Conservation (phyloP, 2,113 vertebrate species). For the Corvus hawaiiensis region DNA sequence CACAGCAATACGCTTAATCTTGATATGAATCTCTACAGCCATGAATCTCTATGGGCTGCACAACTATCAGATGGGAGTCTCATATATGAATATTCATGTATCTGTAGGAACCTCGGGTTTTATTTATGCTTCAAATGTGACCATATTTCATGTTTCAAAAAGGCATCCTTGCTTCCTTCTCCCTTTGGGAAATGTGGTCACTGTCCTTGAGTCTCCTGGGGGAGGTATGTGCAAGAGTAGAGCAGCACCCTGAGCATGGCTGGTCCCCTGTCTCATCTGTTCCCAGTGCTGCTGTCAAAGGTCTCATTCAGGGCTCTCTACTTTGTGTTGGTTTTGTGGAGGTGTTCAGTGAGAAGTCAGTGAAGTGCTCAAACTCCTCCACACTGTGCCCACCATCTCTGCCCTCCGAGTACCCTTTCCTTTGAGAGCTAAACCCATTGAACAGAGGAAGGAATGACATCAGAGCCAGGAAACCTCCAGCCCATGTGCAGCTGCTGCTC, state of each 20-base stretch:
- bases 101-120: neutral
- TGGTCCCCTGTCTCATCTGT: neutral
- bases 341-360: neutral
- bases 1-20: no score
- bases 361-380: neutral
- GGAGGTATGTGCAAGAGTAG: neutral
- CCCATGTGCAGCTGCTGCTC: neutral
- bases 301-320: accelerated
- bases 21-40: accelerated
- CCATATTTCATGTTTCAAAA: neutral
- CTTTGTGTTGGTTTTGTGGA: neutral
- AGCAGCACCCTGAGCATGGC: neutral
- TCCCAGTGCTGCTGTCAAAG: neutral
- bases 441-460: neutral
- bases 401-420: neutral
- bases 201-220: neutral
- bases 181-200: neutral
- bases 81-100: neutral
- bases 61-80: neutral
- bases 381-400: neutral
- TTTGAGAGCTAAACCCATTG: neutral
- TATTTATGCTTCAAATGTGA: neutral
- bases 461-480: neutral
- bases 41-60: neutral
- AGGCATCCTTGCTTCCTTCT: neutral